A percentile compares a stretch with the other conserved stretches of the same genome.
Evolutionary conservation across 92 coral and sea anemone species (phyloP).

Genomic region (Bergia puertoricense): DNA sequence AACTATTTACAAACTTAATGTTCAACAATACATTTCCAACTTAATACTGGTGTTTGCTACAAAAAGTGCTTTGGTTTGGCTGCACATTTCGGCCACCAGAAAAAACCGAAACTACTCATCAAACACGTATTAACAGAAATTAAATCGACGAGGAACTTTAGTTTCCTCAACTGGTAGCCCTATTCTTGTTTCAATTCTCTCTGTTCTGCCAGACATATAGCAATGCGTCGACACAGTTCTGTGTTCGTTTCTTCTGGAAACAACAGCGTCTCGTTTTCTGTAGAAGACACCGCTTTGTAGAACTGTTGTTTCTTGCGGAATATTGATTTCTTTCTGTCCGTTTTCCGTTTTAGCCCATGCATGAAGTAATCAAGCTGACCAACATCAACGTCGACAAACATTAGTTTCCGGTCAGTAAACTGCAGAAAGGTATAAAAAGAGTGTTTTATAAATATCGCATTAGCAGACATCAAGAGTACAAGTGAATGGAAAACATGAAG

Average conservation of each 20-base stretch:
- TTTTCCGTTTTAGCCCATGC: conserved; percentile 77
- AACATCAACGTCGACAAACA: conserved; percentile 81
- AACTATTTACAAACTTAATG: background rate
- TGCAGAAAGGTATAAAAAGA: conserved; percentile 19
- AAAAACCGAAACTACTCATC: background rate
- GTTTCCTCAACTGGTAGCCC: background rate
- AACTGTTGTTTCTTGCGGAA: conserved; percentile 81
- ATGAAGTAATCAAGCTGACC: conserved; percentile 85
- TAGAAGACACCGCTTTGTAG: conserved; percentile 79
- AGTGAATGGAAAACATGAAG: background rate
- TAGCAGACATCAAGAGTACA: background rate
- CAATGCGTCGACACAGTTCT: conserved; percentile 82
- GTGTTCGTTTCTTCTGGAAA: conserved; percentile 79
- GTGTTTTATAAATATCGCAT: background rate
- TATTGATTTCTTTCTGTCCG: conserved; percentile 77
- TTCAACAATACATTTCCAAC: background rate
- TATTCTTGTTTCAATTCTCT: conserved; percentile 36
- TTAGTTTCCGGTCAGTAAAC: conserved; percentile 66
- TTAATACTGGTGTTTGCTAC: background rate
- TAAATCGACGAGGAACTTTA: background rate
- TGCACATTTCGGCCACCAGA: background rate
- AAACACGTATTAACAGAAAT: background rate
- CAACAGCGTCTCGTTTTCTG: conserved; percentile 82
- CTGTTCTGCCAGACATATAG: conserved; percentile 62
- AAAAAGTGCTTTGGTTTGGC: background rate